Evolutionary conservation across 2,797 vertebrate species (phyloP).

Genomic region (Xenopus petersii): DNA sequence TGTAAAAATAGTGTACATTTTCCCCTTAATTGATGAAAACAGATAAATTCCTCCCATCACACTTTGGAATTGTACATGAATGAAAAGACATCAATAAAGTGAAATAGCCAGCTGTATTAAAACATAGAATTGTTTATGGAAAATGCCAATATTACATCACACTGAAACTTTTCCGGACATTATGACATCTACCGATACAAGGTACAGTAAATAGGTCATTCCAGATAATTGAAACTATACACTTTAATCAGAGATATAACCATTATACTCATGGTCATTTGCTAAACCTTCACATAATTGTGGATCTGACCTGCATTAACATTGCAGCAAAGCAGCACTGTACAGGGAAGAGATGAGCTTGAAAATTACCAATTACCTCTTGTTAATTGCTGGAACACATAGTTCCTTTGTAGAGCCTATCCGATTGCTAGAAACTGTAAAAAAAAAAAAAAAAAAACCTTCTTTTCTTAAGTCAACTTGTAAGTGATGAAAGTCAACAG

Average conservation of each 20-base stretch:
- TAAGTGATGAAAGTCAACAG: too few relatives aligned
- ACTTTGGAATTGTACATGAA: too few relatives aligned
- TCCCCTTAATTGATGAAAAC: too few relatives aligned
- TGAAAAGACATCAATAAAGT: background rate
- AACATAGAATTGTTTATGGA: slow-evolving; percentile 46
- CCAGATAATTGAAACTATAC: slow-evolving; percentile 41
- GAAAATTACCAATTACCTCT: too few relatives aligned
- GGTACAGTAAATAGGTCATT: slow-evolving; percentile 27
- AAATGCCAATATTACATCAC: slow-evolving; percentile 47
- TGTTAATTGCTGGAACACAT: too few relatives aligned
- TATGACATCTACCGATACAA: slow-evolving; percentile 45
- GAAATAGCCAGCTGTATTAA: slow-evolving; percentile 40
- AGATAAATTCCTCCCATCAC: too few relatives aligned
- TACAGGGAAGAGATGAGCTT: too few relatives aligned
- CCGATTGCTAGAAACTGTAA: too few relatives aligned
- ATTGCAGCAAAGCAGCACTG: slow-evolving; percentile 9
- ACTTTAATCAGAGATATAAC: slow-evolving; percentile 15
- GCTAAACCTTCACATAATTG: background rate
- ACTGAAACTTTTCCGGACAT: slow-evolving; percentile 33
- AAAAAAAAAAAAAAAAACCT: too few relatives aligned
- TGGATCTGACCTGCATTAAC: slow-evolving; percentile 5
- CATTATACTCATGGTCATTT: slow-evolving; percentile 9
- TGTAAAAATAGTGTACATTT: too few relatives aligned
- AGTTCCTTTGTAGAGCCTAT: too few relatives aligned
- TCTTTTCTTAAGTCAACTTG: too few relatives aligned